phyloP scores from a whole-genome alignment of 1,140 invertebrate species.

The Temnothorax nylanderi region DNA sequence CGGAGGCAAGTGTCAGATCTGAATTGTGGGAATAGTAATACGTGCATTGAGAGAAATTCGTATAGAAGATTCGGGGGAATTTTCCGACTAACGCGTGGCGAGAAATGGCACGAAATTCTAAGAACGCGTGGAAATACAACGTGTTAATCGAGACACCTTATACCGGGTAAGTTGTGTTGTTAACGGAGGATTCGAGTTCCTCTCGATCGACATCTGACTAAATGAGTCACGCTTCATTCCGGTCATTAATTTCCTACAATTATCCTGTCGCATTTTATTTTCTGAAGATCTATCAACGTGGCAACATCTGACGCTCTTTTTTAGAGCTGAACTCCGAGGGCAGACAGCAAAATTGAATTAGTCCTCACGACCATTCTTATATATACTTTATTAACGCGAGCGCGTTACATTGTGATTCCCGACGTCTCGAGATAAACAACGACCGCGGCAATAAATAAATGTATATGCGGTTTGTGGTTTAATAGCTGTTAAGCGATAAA shows the following conservation, averaged over 20 bases:
- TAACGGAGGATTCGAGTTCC: background rate
- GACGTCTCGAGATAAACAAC: conserved; percentile 10
- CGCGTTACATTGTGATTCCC: conserved; percentile 2
- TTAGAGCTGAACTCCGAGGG: background rate
- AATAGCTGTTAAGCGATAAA: conserved; percentile 37
- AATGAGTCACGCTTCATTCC: background rate
- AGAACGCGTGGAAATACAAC: conserved; percentile 37
- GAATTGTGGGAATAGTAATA: background rate
- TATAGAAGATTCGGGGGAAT: background rate
- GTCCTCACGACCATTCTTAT: background rate
- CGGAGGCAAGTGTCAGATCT: background rate
- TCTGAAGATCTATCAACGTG: background rate
- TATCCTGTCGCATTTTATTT: background rate
- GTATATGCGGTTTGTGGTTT: background rate
- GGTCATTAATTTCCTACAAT: conserved; percentile 11
- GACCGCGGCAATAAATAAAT: conserved; percentile 13
- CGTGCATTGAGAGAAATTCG: background rate
- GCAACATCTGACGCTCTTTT: background rate
- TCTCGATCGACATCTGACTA: background rate
- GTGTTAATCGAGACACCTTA: conserved; percentile 11
- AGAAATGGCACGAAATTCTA: background rate
- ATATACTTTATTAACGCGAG: conserved; percentile 10
- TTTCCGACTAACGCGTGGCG: background rate
- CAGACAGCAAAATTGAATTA: background rate
- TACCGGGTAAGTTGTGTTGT: conserved; percentile 25